These are phyloP conservation scores for Chloroclystis v-ata DNA, from an alignment of 2,888 invertebrate genomes.

Conservation along the genomic window DNA sequence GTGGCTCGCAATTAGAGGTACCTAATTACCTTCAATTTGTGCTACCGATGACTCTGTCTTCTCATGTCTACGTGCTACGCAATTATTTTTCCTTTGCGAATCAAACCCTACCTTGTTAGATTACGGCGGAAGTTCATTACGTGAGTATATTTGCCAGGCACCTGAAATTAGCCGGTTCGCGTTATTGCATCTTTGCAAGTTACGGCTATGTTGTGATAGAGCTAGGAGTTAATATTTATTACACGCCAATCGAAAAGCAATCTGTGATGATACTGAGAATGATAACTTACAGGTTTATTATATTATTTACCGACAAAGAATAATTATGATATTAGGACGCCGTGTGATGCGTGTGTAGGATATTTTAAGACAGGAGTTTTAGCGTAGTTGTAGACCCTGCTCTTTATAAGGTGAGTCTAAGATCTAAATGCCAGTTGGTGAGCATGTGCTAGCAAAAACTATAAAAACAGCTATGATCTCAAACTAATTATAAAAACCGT, in stretches of 20 bases:
- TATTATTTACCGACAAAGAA: no score
- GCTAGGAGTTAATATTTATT: no score
- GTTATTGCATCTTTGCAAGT: no score
- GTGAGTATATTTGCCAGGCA: conserved; percentile 27
- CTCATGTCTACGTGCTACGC: conserved; percentile 52
- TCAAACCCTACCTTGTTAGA: conserved; percentile 45
- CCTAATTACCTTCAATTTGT: conserved; percentile 77
- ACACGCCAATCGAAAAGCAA: no score
- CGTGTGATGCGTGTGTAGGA: no score
- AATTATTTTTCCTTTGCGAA: conserved; percentile 64
- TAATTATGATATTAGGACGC: no score
- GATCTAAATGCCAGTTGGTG: conserved; percentile 29
- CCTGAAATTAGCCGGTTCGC: no score
- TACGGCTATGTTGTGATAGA: no score
- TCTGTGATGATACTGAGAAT: no score
- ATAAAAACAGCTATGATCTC: conserved; percentile 55
- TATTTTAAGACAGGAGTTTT: no score
- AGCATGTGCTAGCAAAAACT: conserved; percentile 45
- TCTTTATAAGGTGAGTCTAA: neutral
- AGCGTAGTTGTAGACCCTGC: neutral
- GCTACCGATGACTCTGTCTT: conserved; percentile 61
- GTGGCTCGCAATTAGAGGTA: conserved; percentile 71
- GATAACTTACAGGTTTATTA: no score
- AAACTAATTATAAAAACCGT: conserved; percentile 47
- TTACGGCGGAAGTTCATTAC: conserved; percentile 41